A percentile compares a stretch with the other conserved stretches of the same genome.
phyloP scores from a whole-genome alignment of 2,113 vertebrate genomes.

The Apeltes quadracus region DNA sequence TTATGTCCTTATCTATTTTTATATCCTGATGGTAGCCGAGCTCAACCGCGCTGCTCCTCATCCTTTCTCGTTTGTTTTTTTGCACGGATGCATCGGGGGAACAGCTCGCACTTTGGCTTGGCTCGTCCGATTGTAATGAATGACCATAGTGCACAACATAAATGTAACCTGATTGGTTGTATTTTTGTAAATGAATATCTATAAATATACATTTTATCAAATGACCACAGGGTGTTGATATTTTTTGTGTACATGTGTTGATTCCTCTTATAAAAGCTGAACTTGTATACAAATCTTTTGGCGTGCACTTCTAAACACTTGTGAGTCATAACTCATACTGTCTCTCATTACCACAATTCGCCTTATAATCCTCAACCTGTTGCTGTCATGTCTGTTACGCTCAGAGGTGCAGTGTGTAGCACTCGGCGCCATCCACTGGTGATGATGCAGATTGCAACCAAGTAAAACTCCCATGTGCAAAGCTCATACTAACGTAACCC shows the following conservation, averaged over 20 bases:
- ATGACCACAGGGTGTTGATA: not conserved
- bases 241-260: not conserved
- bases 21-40: constrained; percentile 38
- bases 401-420: not conserved
- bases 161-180: constrained; percentile 42
- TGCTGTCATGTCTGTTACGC: not conserved
- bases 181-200: constrained; percentile 71
- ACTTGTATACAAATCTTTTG: too few relatives aligned
- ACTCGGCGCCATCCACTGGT: not conserved
- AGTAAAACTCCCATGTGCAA: not conserved
- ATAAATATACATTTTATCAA: constrained; percentile 63
- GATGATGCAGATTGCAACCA: not conserved
- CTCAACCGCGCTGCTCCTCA: constrained; percentile 46
- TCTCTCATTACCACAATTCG: too few relatives aligned
- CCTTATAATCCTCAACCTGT: not conserved
- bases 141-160: constrained; percentile 12
- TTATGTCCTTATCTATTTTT: constrained; percentile 69
- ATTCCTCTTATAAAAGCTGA: not conserved
- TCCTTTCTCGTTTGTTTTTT: constrained; percentile 11
- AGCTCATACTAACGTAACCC: not conserved
- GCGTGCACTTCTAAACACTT: too few relatives aligned
- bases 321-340: too few relatives aligned
- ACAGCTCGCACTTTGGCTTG: constrained; percentile 24
- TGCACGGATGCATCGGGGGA: constrained; percentile 11
- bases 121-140: constrained; percentile 33